Base-by-base conservation (phyloP, 2,888 invertebrate species). In the Conistra vaccinii region DNA sequence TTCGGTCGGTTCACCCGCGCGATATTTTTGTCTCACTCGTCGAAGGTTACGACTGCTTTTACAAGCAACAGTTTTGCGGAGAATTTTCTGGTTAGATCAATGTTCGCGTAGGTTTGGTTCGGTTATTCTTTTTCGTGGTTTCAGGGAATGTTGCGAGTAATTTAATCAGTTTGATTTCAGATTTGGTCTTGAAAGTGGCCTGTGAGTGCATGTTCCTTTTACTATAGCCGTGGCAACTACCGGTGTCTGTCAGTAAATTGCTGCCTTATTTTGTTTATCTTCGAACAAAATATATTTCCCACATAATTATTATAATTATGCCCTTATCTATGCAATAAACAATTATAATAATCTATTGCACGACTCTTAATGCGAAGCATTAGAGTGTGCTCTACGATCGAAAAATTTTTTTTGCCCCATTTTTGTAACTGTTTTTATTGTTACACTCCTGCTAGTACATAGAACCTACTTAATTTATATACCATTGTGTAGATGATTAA, bases 21-120 rank as follows among this genome's bases (percentile, higher is more conserved):
- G 92, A 90, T 96, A 96, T 96, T 95, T 95, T 92, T 90, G 94
- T 91, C 88, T 88, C 86, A 81, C 87, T 83, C 87, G 87, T 86
- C 92, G 95, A 96, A 96, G 96, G 96, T 96, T 95, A 94, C 80
- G 51, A 71, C 83, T 83, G 84, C 83, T 89, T 89, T 89, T 85
- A 86, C 78, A 55, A 71, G 81, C 85, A 74, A 82, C 70, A 80
- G 79, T 83, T 85, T 83, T 66, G 73, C 66, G 20, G 60, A 83
- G 80, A 87, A 85, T 85, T 87, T 84, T 84, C 79, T 84, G 53
- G 81, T 88, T 85, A 81, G 66, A 86, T 77, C 80, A 76, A 83
- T 73, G 82, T 62, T 75, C 39, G 68, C 51, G 62, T 58, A 48
- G 55, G n/a, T 42, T 74, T 68, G 9, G 29, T 42, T 72, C 42